A percentile compares a stretch with the other conserved stretches of the same genome.
Conservation (phyloP, 2,888 invertebrate genomes). For the Monochamus alternatus region DNA sequence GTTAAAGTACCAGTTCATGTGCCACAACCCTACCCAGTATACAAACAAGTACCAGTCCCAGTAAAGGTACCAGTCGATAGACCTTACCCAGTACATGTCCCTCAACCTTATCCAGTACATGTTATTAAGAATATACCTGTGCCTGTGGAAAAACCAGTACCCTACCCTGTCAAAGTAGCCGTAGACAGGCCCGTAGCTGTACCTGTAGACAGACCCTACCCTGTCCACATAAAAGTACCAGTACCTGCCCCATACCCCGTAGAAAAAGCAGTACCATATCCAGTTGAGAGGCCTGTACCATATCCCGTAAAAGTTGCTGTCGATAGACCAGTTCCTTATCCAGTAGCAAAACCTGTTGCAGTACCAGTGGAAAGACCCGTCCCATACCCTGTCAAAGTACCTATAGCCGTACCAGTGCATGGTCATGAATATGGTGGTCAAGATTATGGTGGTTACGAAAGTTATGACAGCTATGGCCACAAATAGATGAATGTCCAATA, state of each 20-base stretch:
- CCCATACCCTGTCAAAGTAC: conserved; percentile 80
- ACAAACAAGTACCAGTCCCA: conserved; percentile 79
- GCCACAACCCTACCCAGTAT: conserved; percentile 83
- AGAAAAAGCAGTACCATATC: conserved; percentile 76
- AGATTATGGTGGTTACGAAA: conserved; percentile 59
- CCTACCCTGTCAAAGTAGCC: conserved; percentile 78
- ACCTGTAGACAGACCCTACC: conserved; percentile 78
- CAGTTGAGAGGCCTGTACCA: conserved; percentile 77
- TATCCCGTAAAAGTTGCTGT: conserved; percentile 75
- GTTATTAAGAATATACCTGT: conserved; percentile 80
- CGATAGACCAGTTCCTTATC: conserved; percentile 73
- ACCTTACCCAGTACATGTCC: conserved; percentile 81
- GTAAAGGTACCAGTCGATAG: conserved; percentile 82
- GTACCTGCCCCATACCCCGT: conserved; percentile 82
- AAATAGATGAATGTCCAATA: conserved; percentile 52
- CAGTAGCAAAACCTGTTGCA: conserved; percentile 78
- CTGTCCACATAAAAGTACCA: conserved; percentile 78
- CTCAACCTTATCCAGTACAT: conserved; percentile 80
- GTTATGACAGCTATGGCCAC: conserved; percentile 48
- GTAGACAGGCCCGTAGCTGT: conserved; percentile 73
- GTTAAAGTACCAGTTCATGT: conserved; percentile 85
- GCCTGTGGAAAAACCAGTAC: conserved; percentile 80
- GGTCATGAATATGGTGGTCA: conserved; percentile 53
- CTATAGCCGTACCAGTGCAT: conserved; percentile 66
- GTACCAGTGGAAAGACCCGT: conserved; percentile 78